Evolutionary conservation across 2,797 vertebrate species (phyloP).

Genomic region (Gymnocypris eckloni): DNA sequence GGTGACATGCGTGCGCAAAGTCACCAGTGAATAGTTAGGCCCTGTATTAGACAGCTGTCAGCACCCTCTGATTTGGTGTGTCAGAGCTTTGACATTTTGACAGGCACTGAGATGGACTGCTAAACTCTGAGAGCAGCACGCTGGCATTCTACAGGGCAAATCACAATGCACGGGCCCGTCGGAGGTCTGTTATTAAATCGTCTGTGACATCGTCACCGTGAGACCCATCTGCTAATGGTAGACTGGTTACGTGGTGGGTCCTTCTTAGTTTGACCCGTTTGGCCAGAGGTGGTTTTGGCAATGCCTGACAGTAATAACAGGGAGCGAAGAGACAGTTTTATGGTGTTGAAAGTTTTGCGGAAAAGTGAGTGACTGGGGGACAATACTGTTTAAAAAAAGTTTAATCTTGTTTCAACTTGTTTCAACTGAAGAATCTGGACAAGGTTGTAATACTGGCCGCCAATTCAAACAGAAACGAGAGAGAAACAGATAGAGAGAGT

Average conservation of each 20-base stretch:
- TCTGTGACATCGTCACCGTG: slow-evolving; percentile 43
- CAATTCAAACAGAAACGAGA: neutral
- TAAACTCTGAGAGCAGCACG: slow-evolving; percentile 54
- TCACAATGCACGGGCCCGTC: slow-evolving; percentile 39
- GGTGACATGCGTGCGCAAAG: slow-evolving; percentile 31
- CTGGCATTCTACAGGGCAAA: slow-evolving; percentile 34
- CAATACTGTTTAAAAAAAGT: slow-evolving; percentile 24
- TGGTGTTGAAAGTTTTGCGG: slow-evolving; percentile 41
- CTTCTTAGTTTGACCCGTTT: slow-evolving; percentile 41
- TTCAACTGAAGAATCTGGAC: slow-evolving; percentile 22
- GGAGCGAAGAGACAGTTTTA: slow-evolving; percentile 27
- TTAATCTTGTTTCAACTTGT: slow-evolving; percentile 38
- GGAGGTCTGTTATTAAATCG: slow-evolving; percentile 58
- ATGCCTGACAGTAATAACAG: slow-evolving; percentile 50
- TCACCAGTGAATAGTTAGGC: slow-evolving; percentile 29
- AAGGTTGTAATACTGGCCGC: slow-evolving; percentile 29
- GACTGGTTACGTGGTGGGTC: slow-evolving; percentile 33
- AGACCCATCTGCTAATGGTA: slow-evolving; percentile 48
- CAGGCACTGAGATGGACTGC: slow-evolving; percentile 55
- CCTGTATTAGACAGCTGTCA: slow-evolving; percentile 52
- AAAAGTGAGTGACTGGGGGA: slow-evolving; percentile 32
- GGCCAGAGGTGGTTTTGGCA: slow-evolving; percentile 26
- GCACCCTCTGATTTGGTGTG: slow-evolving; percentile 54
- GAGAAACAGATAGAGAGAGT: slow-evolving; percentile 25
- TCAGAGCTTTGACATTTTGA: slow-evolving; percentile 58